These are phyloP conservation scores for Rhamphomyia laevipes DNA, from an alignment of 2,888 invertebrate genomes.

Conservation along the genomic window DNA sequence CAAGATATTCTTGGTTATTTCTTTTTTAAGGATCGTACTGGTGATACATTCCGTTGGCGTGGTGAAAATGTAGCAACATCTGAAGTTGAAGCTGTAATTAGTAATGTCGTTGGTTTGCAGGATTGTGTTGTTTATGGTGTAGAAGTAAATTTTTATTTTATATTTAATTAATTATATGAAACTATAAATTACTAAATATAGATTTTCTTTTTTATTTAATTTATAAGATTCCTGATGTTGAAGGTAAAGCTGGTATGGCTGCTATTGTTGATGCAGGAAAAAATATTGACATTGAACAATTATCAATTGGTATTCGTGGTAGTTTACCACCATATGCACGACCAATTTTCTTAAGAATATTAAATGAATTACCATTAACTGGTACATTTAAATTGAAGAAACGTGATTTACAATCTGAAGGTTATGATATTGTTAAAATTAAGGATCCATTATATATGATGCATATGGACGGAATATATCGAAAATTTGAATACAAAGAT, in stretches of 20 bases:
- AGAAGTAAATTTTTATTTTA: slow-evolving; percentile 46
- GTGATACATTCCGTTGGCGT: slow-evolving; percentile 80
- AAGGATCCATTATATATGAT: slow-evolving; percentile 66
- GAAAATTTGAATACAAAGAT: slow-evolving; percentile 39
- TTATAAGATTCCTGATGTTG: slow-evolving; percentile 57
- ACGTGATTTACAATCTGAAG: slow-evolving; percentile 70
- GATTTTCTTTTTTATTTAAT: background rate
- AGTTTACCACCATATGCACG: slow-evolving; percentile 75
- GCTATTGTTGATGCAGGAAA: slow-evolving; percentile 64
- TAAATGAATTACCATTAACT: slow-evolving; percentile 66
- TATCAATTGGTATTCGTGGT: slow-evolving; percentile 55
- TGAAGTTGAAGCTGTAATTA: slow-evolving; percentile 86
- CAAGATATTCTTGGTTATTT: slow-evolving; percentile 88
- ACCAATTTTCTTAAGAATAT: slow-evolving; percentile 75
- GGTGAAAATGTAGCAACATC: slow-evolving; percentile 96
- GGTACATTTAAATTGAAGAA: slow-evolving; percentile 92
- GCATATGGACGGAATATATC: slow-evolving; percentile 41
- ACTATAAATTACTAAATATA: background rate
- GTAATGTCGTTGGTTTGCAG: slow-evolving; percentile 58
- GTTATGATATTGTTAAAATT: slow-evolving; percentile 61
- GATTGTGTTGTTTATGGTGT: slow-evolving; percentile 88
- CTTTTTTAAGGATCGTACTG: slow-evolving; percentile 84
- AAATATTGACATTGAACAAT: slow-evolving; percentile 44
- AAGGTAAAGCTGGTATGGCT: slow-evolving; percentile 90
- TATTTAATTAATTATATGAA: background rate